Evolutionary conservation across 2,113 vertebrate genomes (phyloP).

Genomic region (Oryzias javanicus): DNA sequence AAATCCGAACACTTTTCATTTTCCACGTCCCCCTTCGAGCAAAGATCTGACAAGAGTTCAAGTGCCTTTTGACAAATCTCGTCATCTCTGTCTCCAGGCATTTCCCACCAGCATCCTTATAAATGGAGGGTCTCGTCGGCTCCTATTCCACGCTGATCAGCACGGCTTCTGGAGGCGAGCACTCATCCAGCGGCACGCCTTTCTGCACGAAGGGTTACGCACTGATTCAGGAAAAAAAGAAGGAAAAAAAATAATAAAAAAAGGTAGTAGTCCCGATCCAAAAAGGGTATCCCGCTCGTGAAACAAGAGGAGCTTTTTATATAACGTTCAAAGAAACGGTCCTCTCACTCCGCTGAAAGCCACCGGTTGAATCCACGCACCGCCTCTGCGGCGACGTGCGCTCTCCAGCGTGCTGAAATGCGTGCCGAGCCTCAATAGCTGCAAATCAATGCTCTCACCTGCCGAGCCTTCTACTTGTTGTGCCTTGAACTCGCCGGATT

Average conservation of each 20-base stretch:
- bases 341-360: constrained; percentile 33
- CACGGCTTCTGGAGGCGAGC: constrained; percentile 32
- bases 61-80: constrained; percentile 98
- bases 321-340: constrained; percentile 3
- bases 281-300: constrained; percentile 9
- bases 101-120: constrained; percentile 98
- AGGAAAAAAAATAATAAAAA: background rate
- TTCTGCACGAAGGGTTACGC: constrained; percentile 29
- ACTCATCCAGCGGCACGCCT: constrained; percentile 60
- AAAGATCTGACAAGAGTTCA: constrained; percentile 94
- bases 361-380: constrained; percentile 73
- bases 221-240: background rate
- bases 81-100: constrained; percentile 97
- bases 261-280: constrained; percentile 19
- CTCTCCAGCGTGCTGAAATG: constrained; percentile 65
- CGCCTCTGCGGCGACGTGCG: constrained; percentile 60
- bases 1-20: constrained; percentile 95
- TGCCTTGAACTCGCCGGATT: background rate
- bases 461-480: background rate
- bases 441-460: constrained; percentile 2
- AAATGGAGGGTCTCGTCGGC: constrained; percentile 81
- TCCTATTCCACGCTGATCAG: constrained; percentile 49
- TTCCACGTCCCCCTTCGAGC: constrained; percentile 92
- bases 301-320: constrained; percentile 9
- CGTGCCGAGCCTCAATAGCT: constrained; percentile 32